phyloP scores from a whole-genome alignment of 2,888 invertebrate species.

The Spisula subtruncata region DNA sequence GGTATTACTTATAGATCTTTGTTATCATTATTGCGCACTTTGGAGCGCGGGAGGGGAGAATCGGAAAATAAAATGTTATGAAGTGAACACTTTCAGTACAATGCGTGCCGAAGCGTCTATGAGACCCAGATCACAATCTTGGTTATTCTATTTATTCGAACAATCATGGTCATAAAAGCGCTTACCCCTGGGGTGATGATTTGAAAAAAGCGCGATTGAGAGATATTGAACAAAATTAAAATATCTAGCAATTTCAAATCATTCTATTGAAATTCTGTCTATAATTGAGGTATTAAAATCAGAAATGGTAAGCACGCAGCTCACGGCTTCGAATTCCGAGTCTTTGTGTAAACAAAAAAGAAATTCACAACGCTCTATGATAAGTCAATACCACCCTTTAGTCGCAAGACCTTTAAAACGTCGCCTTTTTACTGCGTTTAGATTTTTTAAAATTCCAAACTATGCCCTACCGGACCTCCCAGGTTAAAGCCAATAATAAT shows the following conservation, averaged over 20 bases:
- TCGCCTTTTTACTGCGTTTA: neutral
- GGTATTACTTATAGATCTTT: no score
- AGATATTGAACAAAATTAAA: conserved; percentile 38
- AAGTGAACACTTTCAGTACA: conserved; percentile 10
- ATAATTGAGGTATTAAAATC: conserved; percentile 15
- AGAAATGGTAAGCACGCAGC: neutral
- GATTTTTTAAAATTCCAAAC: neutral
- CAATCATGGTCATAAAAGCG: conserved; percentile 31
- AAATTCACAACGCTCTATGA: neutral
- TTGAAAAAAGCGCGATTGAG: conserved; percentile 49
- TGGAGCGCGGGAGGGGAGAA: neutral
- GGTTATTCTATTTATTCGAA: conserved; percentile 30
- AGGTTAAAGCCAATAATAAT: neutral
- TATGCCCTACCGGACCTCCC: neutral
- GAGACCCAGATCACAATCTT: conserved; percentile 21
- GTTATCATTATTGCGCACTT: neutral
- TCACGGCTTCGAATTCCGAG: neutral
- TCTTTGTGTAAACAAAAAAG: neutral
- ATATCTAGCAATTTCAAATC: conserved; percentile 27
- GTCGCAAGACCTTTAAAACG: neutral
- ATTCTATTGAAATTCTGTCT: conserved; percentile 12
- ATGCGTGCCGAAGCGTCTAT: conserved; percentile 13
- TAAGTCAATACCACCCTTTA: neutral
- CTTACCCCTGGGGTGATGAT: conserved; percentile 48
- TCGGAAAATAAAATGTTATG: neutral